Evolutionary conservation across 2,888 invertebrate species (phyloP).

Genomic region (Mechanitis mazaeus): DNA sequence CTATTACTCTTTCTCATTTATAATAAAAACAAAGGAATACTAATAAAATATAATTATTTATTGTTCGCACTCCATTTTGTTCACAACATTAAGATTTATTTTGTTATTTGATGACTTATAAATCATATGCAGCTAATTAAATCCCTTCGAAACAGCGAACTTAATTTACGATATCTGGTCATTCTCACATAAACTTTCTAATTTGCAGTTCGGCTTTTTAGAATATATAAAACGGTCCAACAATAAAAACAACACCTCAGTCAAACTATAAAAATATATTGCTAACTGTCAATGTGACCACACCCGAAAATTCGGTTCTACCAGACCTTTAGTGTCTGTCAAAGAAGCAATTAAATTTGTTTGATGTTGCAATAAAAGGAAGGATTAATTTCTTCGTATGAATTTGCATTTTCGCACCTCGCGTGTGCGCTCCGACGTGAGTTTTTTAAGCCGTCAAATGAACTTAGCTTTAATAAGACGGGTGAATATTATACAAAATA

Average conservation of each 20-base stretch:
- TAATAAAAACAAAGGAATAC: not conserved
- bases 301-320: constrained; percentile 60
- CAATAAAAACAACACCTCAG: constrained; percentile 68
- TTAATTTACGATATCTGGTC: constrained; percentile 69
- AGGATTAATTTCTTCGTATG: constrained; percentile 47
- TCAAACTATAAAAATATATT: constrained; percentile 68
- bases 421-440: constrained; percentile 19
- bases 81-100: constrained; percentile 48
- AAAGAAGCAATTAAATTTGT: constrained; percentile 72
- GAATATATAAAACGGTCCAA: constrained; percentile 56
- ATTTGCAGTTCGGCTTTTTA: constrained; percentile 56
- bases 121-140: constrained; percentile 70
- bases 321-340: constrained; percentile 67
- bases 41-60: constrained; percentile 18
- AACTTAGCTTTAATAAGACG: constrained; percentile 18
- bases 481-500: constrained; percentile 21
- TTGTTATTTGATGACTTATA: constrained; percentile 57
- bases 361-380: constrained; percentile 64
- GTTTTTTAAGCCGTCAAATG: constrained; percentile 24
- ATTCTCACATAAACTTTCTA: constrained; percentile 70
- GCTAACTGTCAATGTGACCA: constrained; percentile 63
- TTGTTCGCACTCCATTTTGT: constrained; percentile 26
- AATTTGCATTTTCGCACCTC: constrained; percentile 35
- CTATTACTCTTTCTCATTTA: too few species aligned
- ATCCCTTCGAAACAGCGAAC: constrained; percentile 59